These are phyloP conservation scores for Sclerodermus sp. DNA, from an alignment of 2,888 invertebrate genomes.

Conservation along the genomic window DNA sequence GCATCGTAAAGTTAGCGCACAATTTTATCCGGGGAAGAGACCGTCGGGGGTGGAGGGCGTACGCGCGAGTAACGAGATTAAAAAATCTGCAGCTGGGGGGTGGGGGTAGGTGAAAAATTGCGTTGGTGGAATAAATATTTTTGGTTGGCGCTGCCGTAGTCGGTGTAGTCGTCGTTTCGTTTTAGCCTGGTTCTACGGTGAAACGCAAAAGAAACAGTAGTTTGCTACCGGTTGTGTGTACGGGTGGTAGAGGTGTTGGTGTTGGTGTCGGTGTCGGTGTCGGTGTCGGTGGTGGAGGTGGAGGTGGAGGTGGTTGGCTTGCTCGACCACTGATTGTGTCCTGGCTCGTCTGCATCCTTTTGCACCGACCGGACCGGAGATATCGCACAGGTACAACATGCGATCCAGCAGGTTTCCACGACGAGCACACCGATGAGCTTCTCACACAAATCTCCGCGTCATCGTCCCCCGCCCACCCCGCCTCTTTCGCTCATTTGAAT, in stretches of 20 bases:
- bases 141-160: not conserved
- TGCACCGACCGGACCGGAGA: slow-evolving; percentile 12
- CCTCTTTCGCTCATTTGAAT: not conserved
- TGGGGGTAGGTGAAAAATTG: too few relatives aligned
- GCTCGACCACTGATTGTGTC: slow-evolving; percentile 15
- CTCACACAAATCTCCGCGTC: not conserved
- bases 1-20: too few relatives aligned
- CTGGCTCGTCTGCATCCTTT: slow-evolving; percentile 10
- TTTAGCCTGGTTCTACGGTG: not conserved
- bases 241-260: too few relatives aligned
- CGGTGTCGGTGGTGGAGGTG: too few relatives aligned
- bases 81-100: too few relatives aligned
- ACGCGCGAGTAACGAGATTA: too few relatives aligned
- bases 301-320: not conserved
- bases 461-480: not conserved
- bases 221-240: slow-evolving; percentile 18
- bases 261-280: too few relatives aligned
- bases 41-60: too few relatives aligned
- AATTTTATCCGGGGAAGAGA: too few relatives aligned
- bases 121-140: too few relatives aligned
- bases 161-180: not conserved
- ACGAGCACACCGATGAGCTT: not conserved
- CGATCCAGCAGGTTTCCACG: not conserved
- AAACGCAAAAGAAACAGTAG: slow-evolving; percentile 9
- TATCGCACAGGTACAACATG: slow-evolving; percentile 16